Conservation (phyloP, 2,113 vertebrate genomes). For the Ailuropoda melanoleuca region DNA sequence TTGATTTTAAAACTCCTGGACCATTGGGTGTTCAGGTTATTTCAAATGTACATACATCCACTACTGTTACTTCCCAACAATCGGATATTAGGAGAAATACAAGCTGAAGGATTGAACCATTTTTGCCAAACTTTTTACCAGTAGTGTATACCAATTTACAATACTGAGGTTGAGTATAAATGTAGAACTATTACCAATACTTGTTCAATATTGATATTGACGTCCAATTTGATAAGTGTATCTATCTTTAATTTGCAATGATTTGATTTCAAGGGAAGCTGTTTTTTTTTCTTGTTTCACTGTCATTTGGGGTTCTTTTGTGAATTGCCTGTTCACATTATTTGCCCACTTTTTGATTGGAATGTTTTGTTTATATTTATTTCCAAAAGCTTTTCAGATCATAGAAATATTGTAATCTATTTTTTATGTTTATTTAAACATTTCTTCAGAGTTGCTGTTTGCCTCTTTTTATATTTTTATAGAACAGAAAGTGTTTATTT, state of each 20-base stretch:
- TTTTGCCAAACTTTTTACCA: background rate
- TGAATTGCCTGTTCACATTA: background rate
- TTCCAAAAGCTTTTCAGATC: background rate
- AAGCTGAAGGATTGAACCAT: background rate
- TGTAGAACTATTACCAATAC: background rate
- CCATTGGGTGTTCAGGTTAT: background rate
- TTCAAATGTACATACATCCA: background rate
- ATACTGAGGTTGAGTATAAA: background rate
- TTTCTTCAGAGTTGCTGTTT: background rate
- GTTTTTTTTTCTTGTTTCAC: background rate
- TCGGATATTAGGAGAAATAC: background rate
- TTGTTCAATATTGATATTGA: background rate
- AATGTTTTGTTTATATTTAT: background rate
- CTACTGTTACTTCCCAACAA: background rate
- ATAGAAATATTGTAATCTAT: background rate
- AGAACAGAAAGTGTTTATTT: background rate
- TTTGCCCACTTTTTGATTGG: background rate
- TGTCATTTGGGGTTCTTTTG: background rate
- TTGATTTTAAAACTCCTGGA: background rate
- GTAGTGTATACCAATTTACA: background rate
- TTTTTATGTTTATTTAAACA: background rate
- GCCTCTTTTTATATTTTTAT: background rate
- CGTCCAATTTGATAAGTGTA: background rate
- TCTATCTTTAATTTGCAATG: background rate
- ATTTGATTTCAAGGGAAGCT: background rate